A percentile compares a stretch with the other conserved stretches of the same genome.
phyloP scores from a whole-genome alignment of 2,888 invertebrate genomes.

The Pseudanteris insignis region DNA sequence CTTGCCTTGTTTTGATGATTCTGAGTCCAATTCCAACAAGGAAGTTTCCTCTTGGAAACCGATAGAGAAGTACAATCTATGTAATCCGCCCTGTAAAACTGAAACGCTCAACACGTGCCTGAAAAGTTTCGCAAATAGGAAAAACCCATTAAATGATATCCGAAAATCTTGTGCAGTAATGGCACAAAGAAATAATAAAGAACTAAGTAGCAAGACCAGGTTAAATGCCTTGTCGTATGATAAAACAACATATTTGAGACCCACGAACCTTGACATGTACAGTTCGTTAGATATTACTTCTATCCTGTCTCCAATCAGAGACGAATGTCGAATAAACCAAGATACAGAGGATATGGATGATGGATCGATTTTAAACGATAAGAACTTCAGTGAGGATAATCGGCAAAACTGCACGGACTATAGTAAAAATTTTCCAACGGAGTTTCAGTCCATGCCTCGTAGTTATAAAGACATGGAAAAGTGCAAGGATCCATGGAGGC shows the following conservation, averaged over 20 bases:
- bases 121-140: slow-evolving; percentile 33
- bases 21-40: slow-evolving; percentile 49
- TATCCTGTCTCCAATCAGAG: slow-evolving; percentile 24
- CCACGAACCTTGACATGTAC: slow-evolving; percentile 11
- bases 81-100: slow-evolving; percentile 47
- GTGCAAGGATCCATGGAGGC: slow-evolving; percentile 61
- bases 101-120: slow-evolving; percentile 35
- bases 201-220: slow-evolving; percentile 24
- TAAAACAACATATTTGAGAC: not conserved
- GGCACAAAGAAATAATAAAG: slow-evolving; percentile 18
- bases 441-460: slow-evolving; percentile 58
- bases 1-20: slow-evolving; percentile 55
- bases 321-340: slow-evolving; percentile 11
- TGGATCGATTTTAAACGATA: slow-evolving; percentile 30
- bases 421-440: slow-evolving; percentile 57
- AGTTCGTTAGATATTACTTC: not conserved
- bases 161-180: slow-evolving; percentile 30
- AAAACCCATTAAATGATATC: slow-evolving; percentile 47
- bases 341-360: slow-evolving; percentile 17
- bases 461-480: slow-evolving; percentile 63
- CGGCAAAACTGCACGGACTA: slow-evolving; percentile 53
- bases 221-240: not conserved
- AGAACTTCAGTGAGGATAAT: slow-evolving; percentile 37
- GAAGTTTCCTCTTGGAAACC: slow-evolving; percentile 55
- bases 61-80: slow-evolving; percentile 47